Percentiles rank a stretch among this genome's conserved stretches.
These are phyloP conservation scores for Chaitophorus viminalis DNA, from an alignment of 2,888 invertebrate species.

Conservation along the genomic window DNA sequence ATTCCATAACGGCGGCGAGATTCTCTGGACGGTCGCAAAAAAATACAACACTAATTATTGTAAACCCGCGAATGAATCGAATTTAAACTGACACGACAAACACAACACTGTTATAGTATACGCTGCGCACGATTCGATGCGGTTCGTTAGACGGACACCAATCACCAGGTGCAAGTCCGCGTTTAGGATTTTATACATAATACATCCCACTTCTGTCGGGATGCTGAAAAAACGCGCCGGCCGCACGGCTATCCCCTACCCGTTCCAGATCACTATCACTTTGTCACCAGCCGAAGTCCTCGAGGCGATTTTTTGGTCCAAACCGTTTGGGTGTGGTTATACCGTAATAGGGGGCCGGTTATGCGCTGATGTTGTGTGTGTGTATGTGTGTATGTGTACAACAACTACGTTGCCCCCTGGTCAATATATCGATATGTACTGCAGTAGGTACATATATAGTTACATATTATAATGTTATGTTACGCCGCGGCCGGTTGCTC, in stretches of 20 bases:
- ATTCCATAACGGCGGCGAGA: neutral
- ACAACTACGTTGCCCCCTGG: conserved; percentile 49
- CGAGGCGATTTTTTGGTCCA: conserved; percentile 55
- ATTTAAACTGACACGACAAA: neutral
- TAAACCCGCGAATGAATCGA: conserved; percentile 8
- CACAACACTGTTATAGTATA: neutral
- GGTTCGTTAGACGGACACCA: conserved; percentile 61
- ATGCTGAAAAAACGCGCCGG: conserved; percentile 5
- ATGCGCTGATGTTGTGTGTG: neutral
- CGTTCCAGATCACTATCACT: conserved; percentile 49
- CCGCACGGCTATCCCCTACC: conserved; percentile 32
- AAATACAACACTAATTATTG: conserved; percentile 30
- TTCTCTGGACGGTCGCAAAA: neutral
- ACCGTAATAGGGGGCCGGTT: conserved; percentile 57
- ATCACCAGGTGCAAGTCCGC: conserved; percentile 48
- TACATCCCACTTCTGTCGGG: conserved; percentile 48
- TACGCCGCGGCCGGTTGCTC: too few relatives aligned
- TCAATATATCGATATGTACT: conserved; percentile 14
- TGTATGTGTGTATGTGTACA: conserved; percentile 6
- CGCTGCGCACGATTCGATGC: conserved; percentile 55
- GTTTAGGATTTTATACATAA: conserved; percentile 52
- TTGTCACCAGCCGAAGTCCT: conserved; percentile 42
- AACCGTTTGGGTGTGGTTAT: conserved; percentile 58
- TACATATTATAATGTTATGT: neutral
- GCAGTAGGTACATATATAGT: neutral